Base-by-base conservation (phyloP, 2,113 vertebrate species). In the Thalassoma bifasciatum region DNA sequence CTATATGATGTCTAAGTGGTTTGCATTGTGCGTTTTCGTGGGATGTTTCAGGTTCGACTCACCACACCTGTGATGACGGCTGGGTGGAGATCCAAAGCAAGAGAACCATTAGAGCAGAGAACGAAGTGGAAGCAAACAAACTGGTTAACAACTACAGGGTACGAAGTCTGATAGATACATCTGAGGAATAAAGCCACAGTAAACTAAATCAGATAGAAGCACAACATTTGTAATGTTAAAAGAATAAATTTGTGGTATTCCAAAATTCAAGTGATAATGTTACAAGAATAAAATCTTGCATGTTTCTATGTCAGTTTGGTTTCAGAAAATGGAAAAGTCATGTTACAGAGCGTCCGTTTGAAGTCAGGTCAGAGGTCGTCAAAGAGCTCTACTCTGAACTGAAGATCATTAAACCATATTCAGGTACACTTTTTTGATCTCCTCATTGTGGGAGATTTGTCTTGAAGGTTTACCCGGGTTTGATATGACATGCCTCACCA, bases 261-360 rank as follows among this genome's bases (percentile, higher is more conserved):
- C 30, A 30, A 30, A 6, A 30, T 30, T 30, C 3, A 30, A 30
- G 30, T 30, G 3, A 30, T 30, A 30, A 30, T 30, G 30, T 30
- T 30, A 30, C 30, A 30, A 6, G 3, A 30, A 30, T 30, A 30
- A 30, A 30, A 6, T 30, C 16, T 10, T 44, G 38, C 71, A 13
- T 81, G 17, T 86, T 0, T 30, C 3, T 82, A 10, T 69, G 22
- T 70, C 79, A 97, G 96, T 97, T 97, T 75, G 96, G 96, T 65
- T 97, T 97, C 84, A 95, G 96, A 90, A 97, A 97, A 44, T 97
- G 96, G 96, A 97, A 97, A 90, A 95, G 96, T 54, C 96, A 97
- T 0, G 95, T 97, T 69, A 97, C 96, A 0, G 95, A 85, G 1
- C 89, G 95, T 47, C 96, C 95, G 0, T 96, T 96, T 90, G 94